Evolutionary conservation across 2,113 vertebrate genomes (phyloP).

Genomic region (Gnathonemus echidnorhynchus): DNA sequence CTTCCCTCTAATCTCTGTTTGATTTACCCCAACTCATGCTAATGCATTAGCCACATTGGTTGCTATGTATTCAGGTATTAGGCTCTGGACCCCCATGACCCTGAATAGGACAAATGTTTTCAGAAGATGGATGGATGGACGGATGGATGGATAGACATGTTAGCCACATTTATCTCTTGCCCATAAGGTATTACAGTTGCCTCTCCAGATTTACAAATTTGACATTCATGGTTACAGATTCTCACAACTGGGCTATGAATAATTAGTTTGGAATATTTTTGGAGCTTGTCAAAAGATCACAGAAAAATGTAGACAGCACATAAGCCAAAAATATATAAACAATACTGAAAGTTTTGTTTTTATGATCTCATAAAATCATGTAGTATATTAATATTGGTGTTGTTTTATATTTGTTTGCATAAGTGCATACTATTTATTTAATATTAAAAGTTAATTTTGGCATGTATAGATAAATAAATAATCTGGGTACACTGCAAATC

Average conservation of each 20-base stretch:
- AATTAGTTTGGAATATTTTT: not conserved
- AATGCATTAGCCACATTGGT: not conserved
- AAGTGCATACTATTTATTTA: not conserved
- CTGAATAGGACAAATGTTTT: too few species aligned
- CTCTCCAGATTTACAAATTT: not conserved
- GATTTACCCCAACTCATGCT: not conserved
- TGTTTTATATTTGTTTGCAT: not conserved
- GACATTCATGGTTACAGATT: not conserved
- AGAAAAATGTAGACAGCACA: not conserved
- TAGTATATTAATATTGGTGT: not conserved
- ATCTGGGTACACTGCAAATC: not conserved
- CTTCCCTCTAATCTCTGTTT: not conserved
- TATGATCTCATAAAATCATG: not conserved
- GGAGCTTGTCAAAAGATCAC: not conserved
- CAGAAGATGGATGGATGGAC: too few species aligned
- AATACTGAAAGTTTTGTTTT: not conserved
- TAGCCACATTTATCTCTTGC: not conserved
- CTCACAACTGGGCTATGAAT: not conserved
- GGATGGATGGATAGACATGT: not conserved
- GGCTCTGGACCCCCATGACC: too few species aligned
- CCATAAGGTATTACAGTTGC: not conserved
- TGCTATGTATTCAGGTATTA: not conserved
- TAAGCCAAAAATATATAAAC: not conserved
- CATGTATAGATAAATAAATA: not conserved
- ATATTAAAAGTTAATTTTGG: not conserved